phyloP scores from a whole-genome alignment of 2,113 vertebrate genomes.

The Clupea harengus region DNA sequence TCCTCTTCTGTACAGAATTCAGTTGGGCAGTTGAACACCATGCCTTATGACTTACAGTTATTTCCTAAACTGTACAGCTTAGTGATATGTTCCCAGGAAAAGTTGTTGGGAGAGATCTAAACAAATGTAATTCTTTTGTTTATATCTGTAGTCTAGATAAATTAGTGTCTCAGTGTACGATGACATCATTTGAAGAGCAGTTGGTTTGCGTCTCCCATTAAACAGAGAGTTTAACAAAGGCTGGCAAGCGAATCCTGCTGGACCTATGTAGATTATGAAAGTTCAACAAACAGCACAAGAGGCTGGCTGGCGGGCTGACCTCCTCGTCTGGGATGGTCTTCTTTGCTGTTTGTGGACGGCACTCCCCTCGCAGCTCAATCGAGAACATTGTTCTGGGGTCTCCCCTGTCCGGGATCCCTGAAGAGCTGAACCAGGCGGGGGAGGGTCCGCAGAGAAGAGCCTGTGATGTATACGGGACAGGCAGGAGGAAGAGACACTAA shows the following conservation, averaged over 20 bases:
- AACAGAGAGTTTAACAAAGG: background rate
- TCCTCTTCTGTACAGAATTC: background rate
- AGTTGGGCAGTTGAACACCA: background rate
- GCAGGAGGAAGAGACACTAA: constrained; percentile 34
- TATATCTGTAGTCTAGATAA: background rate
- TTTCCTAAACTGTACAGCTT: background rate
- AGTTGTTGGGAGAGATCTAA: background rate
- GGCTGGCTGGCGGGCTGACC: background rate
- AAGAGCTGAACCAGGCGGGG: background rate
- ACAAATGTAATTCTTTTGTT: background rate
- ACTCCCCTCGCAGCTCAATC: constrained; percentile 9
- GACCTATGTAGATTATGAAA: background rate
- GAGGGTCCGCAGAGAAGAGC: constrained; percentile 19
- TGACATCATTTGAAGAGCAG: background rate
- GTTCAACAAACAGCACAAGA: background rate
- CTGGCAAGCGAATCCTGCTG: background rate
- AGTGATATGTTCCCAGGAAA: background rate
- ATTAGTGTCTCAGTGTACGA: background rate
- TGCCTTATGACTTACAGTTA: background rate
- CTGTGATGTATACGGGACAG: constrained; percentile 49
- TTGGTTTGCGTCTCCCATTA: background rate
- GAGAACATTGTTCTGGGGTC: constrained; percentile 9
- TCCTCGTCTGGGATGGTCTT: background rate
- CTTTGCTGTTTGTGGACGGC: background rate
- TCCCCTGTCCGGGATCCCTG: background rate